Conservation (phyloP, 1,140 invertebrate genomes). For the Anastatus disparis region DNA sequence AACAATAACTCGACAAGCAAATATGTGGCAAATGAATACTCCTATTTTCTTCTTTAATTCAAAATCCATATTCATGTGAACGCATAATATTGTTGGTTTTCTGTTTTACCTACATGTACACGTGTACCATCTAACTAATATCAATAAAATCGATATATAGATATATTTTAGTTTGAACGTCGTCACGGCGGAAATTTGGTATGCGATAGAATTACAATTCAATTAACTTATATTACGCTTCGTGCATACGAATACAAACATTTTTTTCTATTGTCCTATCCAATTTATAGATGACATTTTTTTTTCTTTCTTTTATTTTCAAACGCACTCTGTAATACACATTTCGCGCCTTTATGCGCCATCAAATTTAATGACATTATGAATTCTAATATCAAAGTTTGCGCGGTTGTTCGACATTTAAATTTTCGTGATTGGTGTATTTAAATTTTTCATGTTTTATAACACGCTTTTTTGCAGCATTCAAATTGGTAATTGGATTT, state of each 20-base stretch:
- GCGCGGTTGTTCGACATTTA: too few relatives aligned
- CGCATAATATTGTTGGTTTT: slow-evolving; percentile 16
- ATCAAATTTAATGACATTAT: not conserved
- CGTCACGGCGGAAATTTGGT: slow-evolving; percentile 1
- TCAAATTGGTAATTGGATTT: too few relatives aligned
- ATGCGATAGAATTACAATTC: slow-evolving; percentile 35
- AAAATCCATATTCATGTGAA: slow-evolving; percentile 21
- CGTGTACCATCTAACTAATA: not conserved
- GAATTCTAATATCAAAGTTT: not conserved
- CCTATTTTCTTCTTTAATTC: too few relatives aligned
- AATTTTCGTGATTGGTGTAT: too few relatives aligned
- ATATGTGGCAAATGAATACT: too few relatives aligned
- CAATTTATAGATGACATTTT: too few relatives aligned
- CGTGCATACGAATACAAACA: not conserved
- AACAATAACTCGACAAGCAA: too few relatives aligned
- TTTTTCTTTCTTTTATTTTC: too few relatives aligned
- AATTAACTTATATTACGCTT: slow-evolving; percentile 15
- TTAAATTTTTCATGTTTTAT: too few relatives aligned
- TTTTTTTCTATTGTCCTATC: too few relatives aligned
- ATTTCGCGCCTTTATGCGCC: slow-evolving; percentile 6
- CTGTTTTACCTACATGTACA: not conserved
- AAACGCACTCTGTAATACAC: not conserved
- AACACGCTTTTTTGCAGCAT: too few relatives aligned
- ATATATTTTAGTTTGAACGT: not conserved
- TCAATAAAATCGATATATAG: slow-evolving; percentile 34